Conservation (phyloP, 2,888 invertebrate genomes). For the Clusia tigrina region DNA sequence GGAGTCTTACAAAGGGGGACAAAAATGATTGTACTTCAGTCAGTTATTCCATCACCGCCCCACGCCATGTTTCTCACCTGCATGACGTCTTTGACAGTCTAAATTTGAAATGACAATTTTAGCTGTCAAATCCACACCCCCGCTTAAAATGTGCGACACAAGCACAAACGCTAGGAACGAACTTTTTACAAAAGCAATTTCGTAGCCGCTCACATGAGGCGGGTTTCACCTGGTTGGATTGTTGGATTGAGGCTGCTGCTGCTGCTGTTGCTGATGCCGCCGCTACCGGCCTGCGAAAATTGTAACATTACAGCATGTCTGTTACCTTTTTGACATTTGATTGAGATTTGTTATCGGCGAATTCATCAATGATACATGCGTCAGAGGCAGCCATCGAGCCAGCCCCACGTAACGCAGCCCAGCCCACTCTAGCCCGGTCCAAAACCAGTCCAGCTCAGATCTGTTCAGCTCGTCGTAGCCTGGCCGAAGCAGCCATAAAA, state of each 20-base stretch:
- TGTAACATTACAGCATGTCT: conserved; percentile 62
- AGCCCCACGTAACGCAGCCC: no score
- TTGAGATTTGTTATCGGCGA: conserved; percentile 64
- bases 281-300: conserved; percentile 51
- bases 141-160: not conserved
- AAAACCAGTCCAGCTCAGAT: no score
- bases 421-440: no score
- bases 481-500: not conserved
- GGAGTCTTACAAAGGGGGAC: conserved; percentile 29
- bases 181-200: conserved; percentile 47
- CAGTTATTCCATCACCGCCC: no score
- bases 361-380: conserved; percentile 62
- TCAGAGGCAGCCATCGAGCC: conserved; percentile 31
- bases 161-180: not conserved
- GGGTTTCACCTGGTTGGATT: no score
- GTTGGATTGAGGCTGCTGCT: not conserved
- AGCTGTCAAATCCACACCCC: conserved; percentile 47
- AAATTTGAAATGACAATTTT: conserved; percentile 55
- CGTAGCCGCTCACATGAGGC: conserved; percentile 42
- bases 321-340: conserved; percentile 65
- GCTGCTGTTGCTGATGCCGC: no score
- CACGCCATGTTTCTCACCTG: no score
- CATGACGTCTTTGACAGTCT: conserved; percentile 35
- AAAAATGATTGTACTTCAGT: not conserved
- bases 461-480: no score